phyloP scores from a whole-genome alignment of 2,888 invertebrate genomes.

The Chloroclystis v-ata region DNA sequence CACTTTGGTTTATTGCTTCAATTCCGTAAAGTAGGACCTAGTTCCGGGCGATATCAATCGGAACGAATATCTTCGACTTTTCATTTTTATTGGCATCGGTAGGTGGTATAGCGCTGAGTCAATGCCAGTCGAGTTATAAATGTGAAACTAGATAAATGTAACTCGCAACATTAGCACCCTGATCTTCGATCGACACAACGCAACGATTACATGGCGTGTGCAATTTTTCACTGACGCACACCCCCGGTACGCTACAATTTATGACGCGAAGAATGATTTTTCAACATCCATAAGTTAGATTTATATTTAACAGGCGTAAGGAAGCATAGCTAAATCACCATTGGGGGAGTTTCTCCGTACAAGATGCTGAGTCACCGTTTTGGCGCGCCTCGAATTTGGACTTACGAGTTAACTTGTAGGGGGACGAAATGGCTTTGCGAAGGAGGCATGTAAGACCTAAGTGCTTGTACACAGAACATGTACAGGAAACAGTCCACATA shows the following conservation, averaged over 20 bases:
- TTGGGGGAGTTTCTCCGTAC: conserved; percentile 40
- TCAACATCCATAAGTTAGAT: conserved; percentile 70
- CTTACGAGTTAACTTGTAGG: conserved; percentile 16
- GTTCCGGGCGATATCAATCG: conserved; percentile 27
- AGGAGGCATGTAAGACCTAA: background rate
- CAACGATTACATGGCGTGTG: conserved; percentile 63
- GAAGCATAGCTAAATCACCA: conserved; percentile 51
- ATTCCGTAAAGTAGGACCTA: conserved; percentile 37
- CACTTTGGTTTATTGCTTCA: conserved; percentile 32
- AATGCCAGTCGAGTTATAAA: conserved; percentile 55
- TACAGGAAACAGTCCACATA: too few species aligned
- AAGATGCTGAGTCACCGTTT: conserved; percentile 45
- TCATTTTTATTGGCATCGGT: conserved; percentile 36
- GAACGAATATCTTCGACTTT: conserved; percentile 35
- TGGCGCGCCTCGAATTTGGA: conserved; percentile 22
- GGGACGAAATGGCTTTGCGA: conserved; percentile 2
- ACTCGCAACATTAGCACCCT: conserved; percentile 71
- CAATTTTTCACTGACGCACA: conserved; percentile 69
- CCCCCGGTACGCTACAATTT: conserved; percentile 63
- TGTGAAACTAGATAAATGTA: conserved; percentile 66
- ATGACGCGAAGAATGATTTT: conserved; percentile 72
- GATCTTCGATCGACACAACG: conserved; percentile 62
- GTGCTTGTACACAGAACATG: too few species aligned
- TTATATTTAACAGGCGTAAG: conserved; percentile 64
- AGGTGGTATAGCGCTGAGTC: conserved; percentile 35